Evolutionary conservation across 2,888 invertebrate genomes (phyloP).

Genomic region (Elmis aenea): DNA sequence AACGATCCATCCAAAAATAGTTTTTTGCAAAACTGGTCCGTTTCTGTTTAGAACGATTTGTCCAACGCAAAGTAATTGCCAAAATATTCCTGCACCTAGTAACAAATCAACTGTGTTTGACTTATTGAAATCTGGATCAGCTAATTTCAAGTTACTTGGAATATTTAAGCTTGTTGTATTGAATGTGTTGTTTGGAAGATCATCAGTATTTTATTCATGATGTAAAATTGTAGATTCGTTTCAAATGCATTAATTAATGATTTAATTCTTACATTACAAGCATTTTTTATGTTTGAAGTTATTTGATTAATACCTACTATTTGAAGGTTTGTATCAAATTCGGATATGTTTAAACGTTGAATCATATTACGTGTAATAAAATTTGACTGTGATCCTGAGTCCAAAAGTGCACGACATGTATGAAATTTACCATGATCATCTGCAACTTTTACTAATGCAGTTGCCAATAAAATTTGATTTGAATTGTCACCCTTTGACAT

Average conservation of each 20-base stretch:
- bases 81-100: constrained; percentile 7
- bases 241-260: no score
- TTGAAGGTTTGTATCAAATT: constrained; percentile 4
- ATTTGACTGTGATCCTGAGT: constrained; percentile 17
- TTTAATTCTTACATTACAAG: constrained; percentile 2
- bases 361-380: constrained; percentile 12
- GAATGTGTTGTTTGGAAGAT: neutral
- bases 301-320: constrained; percentile 12
- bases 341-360: constrained; percentile 5
- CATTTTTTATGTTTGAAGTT: constrained; percentile 2
- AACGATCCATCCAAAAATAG: constrained; percentile 21
- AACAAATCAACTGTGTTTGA: constrained; percentile 2
- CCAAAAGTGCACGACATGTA: constrained; percentile 11
- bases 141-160: constrained; percentile 1
- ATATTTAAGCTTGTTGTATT: constrained; percentile 3
- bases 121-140: neutral
- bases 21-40: constrained; percentile 15
- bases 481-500: neutral
- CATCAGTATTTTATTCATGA: no score
- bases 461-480: constrained; percentile 15
- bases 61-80: constrained; percentile 6
- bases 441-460: constrained; percentile 11
- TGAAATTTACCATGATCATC: neutral
- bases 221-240: no score
- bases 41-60: constrained; percentile 6